Percentiles rank a stretch among this genome's conserved stretches.
Evolutionary conservation across 1,140 invertebrate genomes (phyloP).

Genomic region (Sipha flava): DNA sequence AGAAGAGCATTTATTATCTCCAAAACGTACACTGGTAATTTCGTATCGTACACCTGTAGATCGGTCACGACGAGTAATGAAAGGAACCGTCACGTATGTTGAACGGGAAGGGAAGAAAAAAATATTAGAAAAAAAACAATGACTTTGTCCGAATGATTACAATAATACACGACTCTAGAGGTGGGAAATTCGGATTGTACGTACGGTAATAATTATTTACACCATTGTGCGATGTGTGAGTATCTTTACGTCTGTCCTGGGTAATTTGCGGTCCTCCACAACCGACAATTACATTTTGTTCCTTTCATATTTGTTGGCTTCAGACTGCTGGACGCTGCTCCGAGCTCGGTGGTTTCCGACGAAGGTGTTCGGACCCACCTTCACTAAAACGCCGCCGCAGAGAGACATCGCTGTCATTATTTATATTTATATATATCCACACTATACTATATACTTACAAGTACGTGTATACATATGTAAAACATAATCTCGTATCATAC

Average conservation of each 20-base stretch:
- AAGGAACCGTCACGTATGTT: conserved; percentile 21
- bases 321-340: conserved; percentile 29
- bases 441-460: too few relatives aligned
- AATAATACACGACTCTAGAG: conserved; percentile 1
- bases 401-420: not conserved
- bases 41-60: conserved; percentile 14
- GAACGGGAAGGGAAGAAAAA: not conserved
- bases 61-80: conserved; percentile 23
- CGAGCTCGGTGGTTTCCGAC: conserved; percentile 4
- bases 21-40: conserved; percentile 2
- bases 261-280: conserved; percentile 30
- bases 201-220: conserved; percentile 14
- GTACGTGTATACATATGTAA: too few relatives aligned
- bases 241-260: not conserved
- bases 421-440: too few relatives aligned
- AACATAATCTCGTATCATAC: too few relatives aligned
- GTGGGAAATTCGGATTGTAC: conserved; percentile 29
- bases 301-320: not conserved
- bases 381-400: not conserved
- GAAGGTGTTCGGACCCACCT: conserved; percentile 1
- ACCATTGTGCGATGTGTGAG: conserved; percentile 16
- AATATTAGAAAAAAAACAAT: not conserved
- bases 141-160: conserved; percentile 26
- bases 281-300: conserved; percentile 27
- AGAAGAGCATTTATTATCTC: conserved; percentile 7